phyloP scores from a whole-genome alignment of 2,797 vertebrate genomes.

The Sebastes nivosus region DNA sequence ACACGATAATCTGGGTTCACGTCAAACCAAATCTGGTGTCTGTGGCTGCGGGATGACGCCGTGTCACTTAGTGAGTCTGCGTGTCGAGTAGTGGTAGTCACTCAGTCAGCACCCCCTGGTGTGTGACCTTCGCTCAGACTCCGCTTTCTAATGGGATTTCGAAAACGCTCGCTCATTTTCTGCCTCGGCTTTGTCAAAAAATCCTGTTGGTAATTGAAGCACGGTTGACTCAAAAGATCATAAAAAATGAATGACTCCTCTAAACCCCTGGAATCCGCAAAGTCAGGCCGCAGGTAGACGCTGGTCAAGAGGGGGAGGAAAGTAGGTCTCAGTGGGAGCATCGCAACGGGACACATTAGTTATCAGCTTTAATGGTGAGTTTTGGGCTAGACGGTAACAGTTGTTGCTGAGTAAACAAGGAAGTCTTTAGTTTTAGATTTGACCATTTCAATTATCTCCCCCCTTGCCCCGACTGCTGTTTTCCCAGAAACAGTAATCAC shows the following conservation, averaged over 20 bases:
- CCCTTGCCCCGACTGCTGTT: slow-evolving; percentile 60
- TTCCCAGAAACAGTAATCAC: slow-evolving; percentile 81
- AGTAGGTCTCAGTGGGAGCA: neutral
- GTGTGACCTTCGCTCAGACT: slow-evolving; percentile 51
- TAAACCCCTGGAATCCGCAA: neutral
- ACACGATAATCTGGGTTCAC: slow-evolving; percentile 46
- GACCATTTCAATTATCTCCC: slow-evolving; percentile 71
- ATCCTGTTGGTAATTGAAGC: slow-evolving; percentile 47
- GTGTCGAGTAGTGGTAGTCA: slow-evolving; percentile 44
- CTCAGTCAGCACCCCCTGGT: slow-evolving; percentile 6
- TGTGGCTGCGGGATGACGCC: slow-evolving; percentile 27
- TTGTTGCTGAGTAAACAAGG: slow-evolving; percentile 68
- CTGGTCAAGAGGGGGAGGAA: neutral
- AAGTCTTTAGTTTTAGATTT: slow-evolving; percentile 66
- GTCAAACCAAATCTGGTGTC: slow-evolving; percentile 59
- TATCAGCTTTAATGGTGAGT: slow-evolving; percentile 22
- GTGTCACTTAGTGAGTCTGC: slow-evolving; percentile 44
- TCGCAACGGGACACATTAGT: neutral
- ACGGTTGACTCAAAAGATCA: slow-evolving; percentile 42
- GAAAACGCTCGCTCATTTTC: slow-evolving; percentile 28
- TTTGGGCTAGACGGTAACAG: slow-evolving; percentile 54
- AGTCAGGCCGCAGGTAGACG: neutral
- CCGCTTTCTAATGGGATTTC: slow-evolving; percentile 25
- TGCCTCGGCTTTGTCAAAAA: slow-evolving; percentile 36
- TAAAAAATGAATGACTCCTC: slow-evolving; percentile 44